Evolutionary conservation across 2,113 vertebrate genomes (phyloP).

Genomic region (Atherinomorus stipes): DNA sequence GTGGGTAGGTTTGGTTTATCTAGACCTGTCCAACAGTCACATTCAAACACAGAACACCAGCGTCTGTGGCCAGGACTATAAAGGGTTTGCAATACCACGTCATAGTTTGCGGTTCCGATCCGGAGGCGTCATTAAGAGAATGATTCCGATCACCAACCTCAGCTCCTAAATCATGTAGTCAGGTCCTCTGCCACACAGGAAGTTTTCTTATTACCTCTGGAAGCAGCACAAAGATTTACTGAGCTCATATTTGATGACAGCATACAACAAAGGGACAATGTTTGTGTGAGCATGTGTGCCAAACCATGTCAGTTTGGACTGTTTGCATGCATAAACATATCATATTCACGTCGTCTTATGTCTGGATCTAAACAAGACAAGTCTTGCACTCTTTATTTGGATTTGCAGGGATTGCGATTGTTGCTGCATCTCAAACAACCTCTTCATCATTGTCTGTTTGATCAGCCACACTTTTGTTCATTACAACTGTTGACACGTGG

Average conservation of each 20-base stretch:
- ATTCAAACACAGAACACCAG: constrained; percentile 3
- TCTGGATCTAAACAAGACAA: constrained; percentile 56
- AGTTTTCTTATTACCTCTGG: constrained; percentile 62
- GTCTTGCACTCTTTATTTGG: constrained; percentile 31
- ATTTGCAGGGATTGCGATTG: constrained; percentile 5
- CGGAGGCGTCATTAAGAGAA: constrained; percentile 50
- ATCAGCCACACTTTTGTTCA: constrained; percentile 11
- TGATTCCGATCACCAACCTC: constrained; percentile 55
- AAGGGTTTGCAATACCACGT: constrained; percentile 33
- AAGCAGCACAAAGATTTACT: constrained; percentile 57
- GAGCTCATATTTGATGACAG: constrained; percentile 47
- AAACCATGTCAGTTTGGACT: constrained; percentile 20
- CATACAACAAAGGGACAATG: constrained; percentile 51
- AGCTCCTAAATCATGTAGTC: constrained; percentile 68
- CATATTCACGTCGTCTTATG: constrained; percentile 25
- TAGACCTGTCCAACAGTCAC: constrained; percentile 28
- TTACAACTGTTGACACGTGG: constrained; percentile 19
- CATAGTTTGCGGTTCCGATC: constrained; percentile 53
- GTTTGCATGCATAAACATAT: constrained; percentile 43
- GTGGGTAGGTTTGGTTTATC: constrained; percentile 11
- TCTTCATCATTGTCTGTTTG: constrained; percentile 28
- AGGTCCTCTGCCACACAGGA: constrained; percentile 60
- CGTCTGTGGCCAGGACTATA: constrained; percentile 10
- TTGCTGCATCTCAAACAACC: constrained; percentile 22
- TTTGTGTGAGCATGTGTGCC: constrained; percentile 19